Evolutionary conservation across 1,140 invertebrate species (phyloP), one percentile per base, ranked within the genome.

Genomic region (Drosophila neocordata): DNA sequence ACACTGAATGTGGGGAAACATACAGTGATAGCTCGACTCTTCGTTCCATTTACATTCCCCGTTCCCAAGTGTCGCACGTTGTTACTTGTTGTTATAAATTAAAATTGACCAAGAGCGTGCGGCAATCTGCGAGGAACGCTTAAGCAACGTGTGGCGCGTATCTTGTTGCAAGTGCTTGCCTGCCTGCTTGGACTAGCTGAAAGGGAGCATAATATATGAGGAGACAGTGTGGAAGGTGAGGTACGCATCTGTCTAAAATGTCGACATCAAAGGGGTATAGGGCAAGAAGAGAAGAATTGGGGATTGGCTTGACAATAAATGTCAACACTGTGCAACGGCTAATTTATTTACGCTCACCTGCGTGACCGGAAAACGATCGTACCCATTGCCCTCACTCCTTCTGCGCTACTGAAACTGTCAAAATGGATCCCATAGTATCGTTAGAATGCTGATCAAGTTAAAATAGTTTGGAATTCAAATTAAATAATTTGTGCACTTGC

Each of bases 21-120:
- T 8, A 38, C 37, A n/a, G 4, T n/a, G 12, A 38, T n/a, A 13
- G 55, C 48, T 69, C 71, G 48, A 35, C 41, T 22, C 27, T 31
- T 41, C 44, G 27, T 38, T 22, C 51, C 55, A 22, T 24, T 57
- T 56, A 37, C 72, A 59, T 67, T 61, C 37, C 70, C 73, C 68
- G 59, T 69, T 20, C 11, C 38, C 58, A 41, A 61, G 58, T 61
- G 58, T 61, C 58, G 35, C 35, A 24, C 38, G 37, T 41, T 61
- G 73, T 76, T 66, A 8, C 75, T 76, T 70, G 73, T 76, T 76
- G 73, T 61, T 76, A 76, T 76, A 76, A 76, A 76, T 76, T 76
- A 73, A 76, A 76, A 76, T 76, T 76, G 73, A 76, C 73, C 73
- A 76, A 76, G 69, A 76, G 73, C 73, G 65, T 75, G 73, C 73